Evolutionary conservation across 2,888 invertebrate genomes (phyloP).

Genomic region (Acleris laterana): DNA sequence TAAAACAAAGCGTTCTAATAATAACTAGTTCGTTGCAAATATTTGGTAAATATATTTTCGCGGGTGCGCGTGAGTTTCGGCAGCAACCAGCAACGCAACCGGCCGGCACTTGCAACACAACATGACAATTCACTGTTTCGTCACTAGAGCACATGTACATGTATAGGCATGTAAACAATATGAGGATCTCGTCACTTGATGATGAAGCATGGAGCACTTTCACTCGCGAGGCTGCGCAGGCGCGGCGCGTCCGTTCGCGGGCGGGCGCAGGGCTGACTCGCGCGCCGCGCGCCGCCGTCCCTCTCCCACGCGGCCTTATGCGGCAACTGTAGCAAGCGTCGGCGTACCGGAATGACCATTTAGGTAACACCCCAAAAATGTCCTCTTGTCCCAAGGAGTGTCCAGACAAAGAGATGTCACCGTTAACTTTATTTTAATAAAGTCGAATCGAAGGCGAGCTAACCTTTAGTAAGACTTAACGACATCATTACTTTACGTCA

Average conservation of each 20-base stretch:
- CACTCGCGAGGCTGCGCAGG: conserved; percentile 56
- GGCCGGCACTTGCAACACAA: conserved; percentile 50
- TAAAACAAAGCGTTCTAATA: conserved; percentile 41
- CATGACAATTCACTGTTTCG: conserved; percentile 44
- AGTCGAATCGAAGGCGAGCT: neutral
- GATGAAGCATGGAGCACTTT: conserved; percentile 62
- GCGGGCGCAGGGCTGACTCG: conserved; percentile 76
- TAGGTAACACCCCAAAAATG: conserved; percentile 62
- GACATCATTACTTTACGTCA: conserved; percentile 18
- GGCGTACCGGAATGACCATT: conserved; percentile 75
- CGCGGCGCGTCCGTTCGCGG: conserved; percentile 64
- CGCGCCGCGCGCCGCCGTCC: conserved; percentile 55
- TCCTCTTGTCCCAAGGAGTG: conserved; percentile 13
- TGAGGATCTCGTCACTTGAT: conserved; percentile 37
- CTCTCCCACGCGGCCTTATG: conserved; percentile 66
- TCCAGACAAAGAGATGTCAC: conserved; percentile 30
- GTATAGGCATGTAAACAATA: conserved; percentile 18
- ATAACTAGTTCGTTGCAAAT: conserved; percentile 28
- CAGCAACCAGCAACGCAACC: conserved; percentile 42
- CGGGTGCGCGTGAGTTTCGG: conserved; percentile 40
- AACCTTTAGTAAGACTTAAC: conserved; percentile 12
- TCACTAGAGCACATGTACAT: conserved; percentile 30
- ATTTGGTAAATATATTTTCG: conserved; percentile 45
- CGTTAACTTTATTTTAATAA: conserved; percentile 2
- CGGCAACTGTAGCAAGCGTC: conserved; percentile 66